Percentiles rank a stretch among this genome's conserved stretches.
Conservation (phyloP, 2,113 vertebrate species). For the Edolisoma coerulescens region DNA sequence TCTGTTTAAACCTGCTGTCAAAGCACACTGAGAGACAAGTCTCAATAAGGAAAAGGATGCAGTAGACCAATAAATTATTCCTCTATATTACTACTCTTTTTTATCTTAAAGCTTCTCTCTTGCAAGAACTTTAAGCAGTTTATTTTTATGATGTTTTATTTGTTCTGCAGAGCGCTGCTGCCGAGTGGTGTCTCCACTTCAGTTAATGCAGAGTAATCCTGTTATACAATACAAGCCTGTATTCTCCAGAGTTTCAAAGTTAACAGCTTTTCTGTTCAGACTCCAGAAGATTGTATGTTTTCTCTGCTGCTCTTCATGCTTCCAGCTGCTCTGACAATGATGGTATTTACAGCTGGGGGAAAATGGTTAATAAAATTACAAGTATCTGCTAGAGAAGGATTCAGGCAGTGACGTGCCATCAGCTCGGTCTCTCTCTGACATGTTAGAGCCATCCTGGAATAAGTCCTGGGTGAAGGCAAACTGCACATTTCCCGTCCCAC, state of each 20-base stretch:
- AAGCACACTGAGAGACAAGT: not conserved
- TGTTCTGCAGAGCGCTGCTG: not conserved
- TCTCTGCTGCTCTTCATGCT: not conserved
- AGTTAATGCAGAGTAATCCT: not conserved
- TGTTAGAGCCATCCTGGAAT: not conserved
- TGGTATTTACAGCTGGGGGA: not conserved
- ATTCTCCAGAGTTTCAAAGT: conserved; percentile 35
- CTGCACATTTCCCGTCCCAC: not conserved
- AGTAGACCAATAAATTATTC: not conserved
- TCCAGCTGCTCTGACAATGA: conserved; percentile 6
- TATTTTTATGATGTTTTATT: not conserved
- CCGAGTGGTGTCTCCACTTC: not conserved
- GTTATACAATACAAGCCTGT: not conserved
- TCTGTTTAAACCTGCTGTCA: not conserved
- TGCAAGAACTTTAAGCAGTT: not conserved
- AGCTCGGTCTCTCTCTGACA: not conserved
- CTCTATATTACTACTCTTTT: not conserved
- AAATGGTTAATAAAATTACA: conserved; percentile 28
- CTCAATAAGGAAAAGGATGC: not conserved
- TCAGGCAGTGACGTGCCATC: not conserved
- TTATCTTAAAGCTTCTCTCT: not conserved
- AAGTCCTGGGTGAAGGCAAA: not conserved
- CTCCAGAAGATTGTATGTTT: not conserved
- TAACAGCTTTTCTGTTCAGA: conserved; percentile 4
- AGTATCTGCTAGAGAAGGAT: not conserved